These are phyloP conservation scores for Thamnophis sirtalis DNA, from an alignment of 2,113 vertebrate species.

Conservation along the genomic window DNA sequence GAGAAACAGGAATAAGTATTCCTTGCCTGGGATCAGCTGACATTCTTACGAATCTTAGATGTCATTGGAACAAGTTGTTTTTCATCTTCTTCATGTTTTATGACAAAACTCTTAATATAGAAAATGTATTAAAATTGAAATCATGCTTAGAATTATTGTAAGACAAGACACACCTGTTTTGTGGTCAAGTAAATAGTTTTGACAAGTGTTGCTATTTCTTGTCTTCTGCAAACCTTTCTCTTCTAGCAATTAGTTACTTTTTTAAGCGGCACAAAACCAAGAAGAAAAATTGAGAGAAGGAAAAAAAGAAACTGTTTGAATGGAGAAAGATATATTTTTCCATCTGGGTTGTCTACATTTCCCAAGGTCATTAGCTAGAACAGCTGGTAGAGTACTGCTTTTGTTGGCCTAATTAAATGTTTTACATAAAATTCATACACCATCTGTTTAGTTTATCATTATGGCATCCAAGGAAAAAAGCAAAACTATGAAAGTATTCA, in stretches of 20 bases:
- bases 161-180: neutral
- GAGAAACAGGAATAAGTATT: neutral
- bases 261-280: neutral
- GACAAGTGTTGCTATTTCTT: neutral
- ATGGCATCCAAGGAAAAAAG: conserved; percentile 28
- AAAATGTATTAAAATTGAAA: neutral
- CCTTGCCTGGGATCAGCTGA: neutral
- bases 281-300: neutral
- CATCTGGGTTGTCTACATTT: conserved; percentile 26
- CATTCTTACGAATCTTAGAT: neutral
- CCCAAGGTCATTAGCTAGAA: conserved; percentile 48
- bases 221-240: neutral
- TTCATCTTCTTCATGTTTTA: neutral
- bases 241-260: neutral
- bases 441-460: conserved; percentile 49
- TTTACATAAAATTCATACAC: conserved; percentile 32
- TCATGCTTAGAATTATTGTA: neutral
- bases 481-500: accelerated
- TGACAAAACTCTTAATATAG: neutral
- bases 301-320: neutral
- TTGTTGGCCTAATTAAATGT: conserved; percentile 37
- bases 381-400: conserved; percentile 42
- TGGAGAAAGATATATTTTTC: neutral
- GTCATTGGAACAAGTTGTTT: neutral
- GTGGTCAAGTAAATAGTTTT: neutral